phyloP scores from a whole-genome alignment of 2,888 invertebrate species.

The Congeria kusceri region DNA sequence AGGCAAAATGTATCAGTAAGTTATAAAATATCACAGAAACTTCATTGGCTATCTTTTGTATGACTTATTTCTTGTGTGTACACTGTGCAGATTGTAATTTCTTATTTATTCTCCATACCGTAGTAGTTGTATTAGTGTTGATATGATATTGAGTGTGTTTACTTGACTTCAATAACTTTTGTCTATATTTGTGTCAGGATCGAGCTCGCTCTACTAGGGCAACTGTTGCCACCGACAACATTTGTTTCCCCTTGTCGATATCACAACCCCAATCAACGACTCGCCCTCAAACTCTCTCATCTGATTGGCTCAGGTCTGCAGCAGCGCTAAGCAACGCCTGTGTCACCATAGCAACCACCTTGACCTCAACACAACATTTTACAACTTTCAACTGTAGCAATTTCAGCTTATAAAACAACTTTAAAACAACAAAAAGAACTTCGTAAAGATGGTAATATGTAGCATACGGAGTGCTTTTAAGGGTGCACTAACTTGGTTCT shows the following conservation, averaged over 20 bases:
- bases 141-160: too few relatives aligned
- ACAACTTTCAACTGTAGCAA: slow-evolving; percentile 41
- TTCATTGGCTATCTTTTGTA: too few relatives aligned
- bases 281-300: slow-evolving; percentile 50
- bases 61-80: too few relatives aligned
- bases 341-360: slow-evolving; percentile 56
- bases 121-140: too few relatives aligned
- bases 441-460: slow-evolving; percentile 43
- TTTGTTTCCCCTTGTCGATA: slow-evolving; percentile 58
- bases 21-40: too few relatives aligned
- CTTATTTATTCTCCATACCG: too few relatives aligned
- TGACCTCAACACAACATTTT: slow-evolving; percentile 50
- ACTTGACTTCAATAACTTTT: not conserved
- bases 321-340: slow-evolving; percentile 50
- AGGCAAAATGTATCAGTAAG: too few relatives aligned
- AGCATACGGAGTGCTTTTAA: slow-evolving; percentile 16
- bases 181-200: not conserved
- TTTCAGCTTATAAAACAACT: slow-evolving; percentile 37
- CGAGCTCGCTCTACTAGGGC: slow-evolving; percentile 2
- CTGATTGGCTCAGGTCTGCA: slow-evolving; percentile 38
- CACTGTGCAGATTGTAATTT: too few relatives aligned
- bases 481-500: too few relatives aligned
- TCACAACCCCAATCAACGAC: slow-evolving; percentile 60
- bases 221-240: slow-evolving; percentile 30
- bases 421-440: slow-evolving; percentile 44